phyloP scores from a whole-genome alignment of 2,888 invertebrate species.

The Orthosia incerta region DNA sequence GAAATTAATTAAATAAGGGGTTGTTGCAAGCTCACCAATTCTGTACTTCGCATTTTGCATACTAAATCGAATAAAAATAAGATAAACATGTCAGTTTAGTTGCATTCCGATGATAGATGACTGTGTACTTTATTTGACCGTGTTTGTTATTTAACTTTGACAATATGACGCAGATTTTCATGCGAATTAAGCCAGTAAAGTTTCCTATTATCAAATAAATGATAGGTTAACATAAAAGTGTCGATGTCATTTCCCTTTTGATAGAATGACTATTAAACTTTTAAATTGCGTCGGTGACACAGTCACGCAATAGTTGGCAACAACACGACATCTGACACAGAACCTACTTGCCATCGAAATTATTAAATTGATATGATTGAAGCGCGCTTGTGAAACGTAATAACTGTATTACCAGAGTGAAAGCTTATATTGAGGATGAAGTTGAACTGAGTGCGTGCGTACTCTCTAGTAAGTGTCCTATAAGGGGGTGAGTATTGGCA shows the following conservation, averaged over 20 bases:
- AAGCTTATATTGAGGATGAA: conserved; percentile 11
- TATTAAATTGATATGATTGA: conserved; percentile 12
- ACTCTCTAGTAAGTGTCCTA: background rate
- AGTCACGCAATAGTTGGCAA: background rate
- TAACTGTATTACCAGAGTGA: conserved; percentile 20
- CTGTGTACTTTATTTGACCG: background rate
- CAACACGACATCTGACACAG: background rate
- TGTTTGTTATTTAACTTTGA: conserved; percentile 11
- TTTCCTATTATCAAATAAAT: background rate
- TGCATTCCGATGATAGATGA: conserved; percentile 25
- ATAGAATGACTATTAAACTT: conserved; percentile 17
- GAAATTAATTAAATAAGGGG: conserved; percentile 24
- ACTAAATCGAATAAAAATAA: conserved; percentile 15
- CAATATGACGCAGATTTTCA: conserved; percentile 1
- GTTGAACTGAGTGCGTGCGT: conserved; percentile 3
- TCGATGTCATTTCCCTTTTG: conserved; percentile 4
- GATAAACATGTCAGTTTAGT: background rate
- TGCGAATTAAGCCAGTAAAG: background rate
- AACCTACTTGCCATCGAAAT: background rate
- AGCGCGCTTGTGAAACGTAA: conserved; percentile 4
- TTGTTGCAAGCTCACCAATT: background rate
- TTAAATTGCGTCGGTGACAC: conserved; percentile 13
- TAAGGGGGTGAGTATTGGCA: no score
- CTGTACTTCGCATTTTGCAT: background rate
- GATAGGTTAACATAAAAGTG: conserved; percentile 1